Base-by-base conservation (phyloP, 1,140 invertebrate species). In the Dryas iulia region DNA sequence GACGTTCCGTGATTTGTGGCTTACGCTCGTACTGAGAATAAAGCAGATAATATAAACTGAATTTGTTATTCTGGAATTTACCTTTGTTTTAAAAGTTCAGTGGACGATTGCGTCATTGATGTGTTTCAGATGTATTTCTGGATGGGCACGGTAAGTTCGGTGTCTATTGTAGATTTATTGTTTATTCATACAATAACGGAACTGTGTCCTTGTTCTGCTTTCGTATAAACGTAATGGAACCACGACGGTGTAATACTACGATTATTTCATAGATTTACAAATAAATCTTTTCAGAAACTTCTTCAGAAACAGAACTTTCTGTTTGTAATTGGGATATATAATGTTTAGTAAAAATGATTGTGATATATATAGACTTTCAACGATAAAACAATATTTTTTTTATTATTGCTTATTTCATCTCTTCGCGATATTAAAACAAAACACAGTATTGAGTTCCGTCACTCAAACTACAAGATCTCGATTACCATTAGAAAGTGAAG, bases 101-200 rank as follows among this genome's bases (percentile, higher is more conserved):
- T 52, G 64, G 64, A 63, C 64, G 54, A 56, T 59, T 66, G 64
- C 64, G 64, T 66, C 64, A 59, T 35, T 47, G 61, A 63, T 63
- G 28, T 63, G 56, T 66, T 66, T 33, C 56, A 59, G 56, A 66
- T 66, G 33, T 66, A 59, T 66, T 66, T 66, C 35, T 39, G 56
- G 56, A 66, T 59, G 33, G 26, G 31, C 59, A 59, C 39, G 23
- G 62, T 54, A 57, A 56, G 12, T 31, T 58, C 54, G 25, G n/a
- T 66, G 33, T 65, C 62, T 65, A 65, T 66, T 66, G 61, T 63
- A 63, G 56, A 66, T 66, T 65, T 65, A 65, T 54, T 65, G 62
- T 65, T 65, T 65, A 56, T 65, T 14, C 53, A 31, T 57, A 57
- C 62, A 57, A 33, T 62, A 61, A 39, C 33, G 18, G 53, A 57